Evolutionary conservation across 2,113 vertebrate species (phyloP), one percentile per base, ranked within the genome.

Genomic region (Bubalus kerabau): DNA sequence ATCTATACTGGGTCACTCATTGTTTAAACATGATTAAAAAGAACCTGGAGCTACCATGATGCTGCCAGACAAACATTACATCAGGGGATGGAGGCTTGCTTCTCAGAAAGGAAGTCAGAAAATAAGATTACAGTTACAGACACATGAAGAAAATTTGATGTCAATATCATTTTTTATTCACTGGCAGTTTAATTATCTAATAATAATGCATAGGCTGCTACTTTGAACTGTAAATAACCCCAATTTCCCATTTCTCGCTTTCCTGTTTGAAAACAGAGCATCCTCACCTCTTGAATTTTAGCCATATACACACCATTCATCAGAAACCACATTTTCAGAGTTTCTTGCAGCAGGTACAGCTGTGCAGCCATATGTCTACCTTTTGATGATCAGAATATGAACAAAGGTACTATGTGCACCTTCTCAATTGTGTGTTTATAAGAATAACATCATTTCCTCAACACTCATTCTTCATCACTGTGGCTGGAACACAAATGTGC

Each of bases 1-100:
- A 5, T 76, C 7, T 54, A 0, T 15, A 5, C 1, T 4, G 12
- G 30, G 59, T 15, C 43, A 2, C 0, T 28, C 8, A 0, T 8
- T 30, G 17, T 19, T 74, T 81, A 74, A 46, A 30, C 52, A 87
- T 19, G 40, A n/a, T 2, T 19, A n/a, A 36, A 30, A 23, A 59
- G 4, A 32, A 23, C 3, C 30, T 36, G 54, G 78, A 87, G 36
- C 9, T 16, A 43, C 13, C 9, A 1, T 15, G 6, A 24, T 8
- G 7, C 23, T 30, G 11, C 19, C 15, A 52, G 23, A 52, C 13
- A 80, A 32, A 17, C 3, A 12, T 71, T 3, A 4, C 5, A 5
- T 26, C 28, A 26, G 28, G 17, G 13, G 16, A 9, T 15, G 4
- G 8, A 8, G 1, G 21, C 13, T 32, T 7, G 14, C 14, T 85